Evolutionary conservation across 1,140 invertebrate species (phyloP).

Genomic region (Calephelis nemesis): DNA sequence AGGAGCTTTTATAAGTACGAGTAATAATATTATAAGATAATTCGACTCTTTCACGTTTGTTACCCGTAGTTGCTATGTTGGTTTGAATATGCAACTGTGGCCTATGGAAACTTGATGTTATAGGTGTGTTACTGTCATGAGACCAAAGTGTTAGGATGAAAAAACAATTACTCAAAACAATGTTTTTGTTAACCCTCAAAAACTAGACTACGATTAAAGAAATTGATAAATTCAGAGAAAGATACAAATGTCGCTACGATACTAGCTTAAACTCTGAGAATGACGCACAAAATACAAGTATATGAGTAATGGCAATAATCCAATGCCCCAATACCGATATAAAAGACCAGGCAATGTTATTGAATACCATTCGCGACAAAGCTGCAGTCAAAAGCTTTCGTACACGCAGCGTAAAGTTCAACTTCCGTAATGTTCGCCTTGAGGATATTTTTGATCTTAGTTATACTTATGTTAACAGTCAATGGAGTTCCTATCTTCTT

Average conservation of each 20-base stretch:
- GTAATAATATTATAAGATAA: no score
- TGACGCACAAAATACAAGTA: constrained; percentile 13
- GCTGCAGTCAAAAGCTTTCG: constrained; percentile 7
- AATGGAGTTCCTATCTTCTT: background rate
- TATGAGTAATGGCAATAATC: constrained; percentile 1
- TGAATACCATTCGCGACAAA: background rate
- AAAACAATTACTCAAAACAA: no score
- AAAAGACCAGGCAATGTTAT: constrained; percentile 1
- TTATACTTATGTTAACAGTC: background rate
- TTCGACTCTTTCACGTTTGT: no score
- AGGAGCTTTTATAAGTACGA: no score
- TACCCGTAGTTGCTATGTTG: no score
- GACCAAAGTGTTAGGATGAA: no score
- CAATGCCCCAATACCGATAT: constrained; percentile 5
- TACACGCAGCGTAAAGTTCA: background rate
- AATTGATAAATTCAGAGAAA: background rate
- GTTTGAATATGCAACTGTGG: no score
- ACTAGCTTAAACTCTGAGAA: background rate
- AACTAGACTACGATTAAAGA: background rate
- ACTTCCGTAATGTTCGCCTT: constrained; percentile 1
- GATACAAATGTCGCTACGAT: background rate
- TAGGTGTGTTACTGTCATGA: no score
- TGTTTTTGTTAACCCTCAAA: background rate
- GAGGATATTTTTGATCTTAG: constrained; percentile 1
- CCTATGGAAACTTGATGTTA: no score